Evolutionary conservation across 1,140 invertebrate species (phyloP).

Genomic region (Phocides pigmalion): DNA sequence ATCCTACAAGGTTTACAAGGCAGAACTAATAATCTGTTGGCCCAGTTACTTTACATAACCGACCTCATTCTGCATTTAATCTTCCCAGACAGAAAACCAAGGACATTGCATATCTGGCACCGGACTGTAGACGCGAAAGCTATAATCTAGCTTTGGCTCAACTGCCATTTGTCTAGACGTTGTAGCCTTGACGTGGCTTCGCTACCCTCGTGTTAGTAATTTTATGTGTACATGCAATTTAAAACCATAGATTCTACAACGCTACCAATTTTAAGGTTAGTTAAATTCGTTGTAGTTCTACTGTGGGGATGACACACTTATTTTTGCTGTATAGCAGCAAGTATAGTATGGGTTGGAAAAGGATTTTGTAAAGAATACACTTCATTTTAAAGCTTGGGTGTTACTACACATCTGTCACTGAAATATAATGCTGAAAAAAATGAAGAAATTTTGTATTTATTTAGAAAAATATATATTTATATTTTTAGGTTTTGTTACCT

Average conservation of each 20-base stretch:
- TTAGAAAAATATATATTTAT: no score
- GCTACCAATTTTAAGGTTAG: no score
- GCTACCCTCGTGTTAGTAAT: constrained; percentile 22
- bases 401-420: no score
- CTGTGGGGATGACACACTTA: no score
- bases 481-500: no score
- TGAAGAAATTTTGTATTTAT: no score
- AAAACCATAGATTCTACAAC: constrained; percentile 1
- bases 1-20: background rate
- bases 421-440: no score
- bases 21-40: background rate
- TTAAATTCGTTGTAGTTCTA: no score
- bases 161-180: constrained; percentile 43
- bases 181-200: constrained; percentile 49
- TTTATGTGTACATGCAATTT: constrained; percentile 22
- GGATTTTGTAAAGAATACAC: no score
- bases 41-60: constrained; percentile 12
- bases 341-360: no score
- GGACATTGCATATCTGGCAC: constrained; percentile 1
- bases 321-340: no score
- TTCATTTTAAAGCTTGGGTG: no score
- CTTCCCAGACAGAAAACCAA: constrained; percentile 4
- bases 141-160: constrained; percentile 25
- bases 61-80: constrained; percentile 20
- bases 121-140: background rate